These are phyloP conservation scores for Dinoponera quadriceps DNA, from an alignment of 1,140 invertebrate genomes.

Conservation along the genomic window DNA sequence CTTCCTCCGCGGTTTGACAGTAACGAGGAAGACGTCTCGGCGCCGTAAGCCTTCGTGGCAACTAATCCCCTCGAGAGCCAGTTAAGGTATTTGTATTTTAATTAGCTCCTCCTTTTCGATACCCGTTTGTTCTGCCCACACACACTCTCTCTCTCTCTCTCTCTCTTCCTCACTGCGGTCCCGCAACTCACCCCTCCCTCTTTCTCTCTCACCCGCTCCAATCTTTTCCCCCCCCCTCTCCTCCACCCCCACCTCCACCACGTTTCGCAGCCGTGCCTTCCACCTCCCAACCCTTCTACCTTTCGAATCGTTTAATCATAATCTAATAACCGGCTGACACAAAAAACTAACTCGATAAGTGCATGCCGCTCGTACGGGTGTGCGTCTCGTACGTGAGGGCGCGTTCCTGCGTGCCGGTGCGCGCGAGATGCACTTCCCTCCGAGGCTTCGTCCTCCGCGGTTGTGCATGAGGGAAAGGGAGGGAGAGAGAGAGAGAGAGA, in stretches of 20 bases:
- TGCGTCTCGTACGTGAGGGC: conserved; percentile 2
- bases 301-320: conserved; percentile 85
- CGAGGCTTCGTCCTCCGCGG: conserved; percentile 24
- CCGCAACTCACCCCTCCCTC: conserved; percentile 8
- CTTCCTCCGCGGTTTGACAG: conserved; percentile 62
- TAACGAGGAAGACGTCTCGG: conserved; percentile 72
- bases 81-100: conserved; percentile 84
- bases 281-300: conserved; percentile 28
- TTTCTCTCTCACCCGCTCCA: conserved; percentile 40
- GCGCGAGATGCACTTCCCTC: conserved; percentile 19
- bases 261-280: conserved; percentile 45
- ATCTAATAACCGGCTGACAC: conserved; percentile 85
- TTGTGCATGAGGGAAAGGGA: no score
- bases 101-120: conserved; percentile 82
- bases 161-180: conserved; percentile 32
- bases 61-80: conserved; percentile 78
- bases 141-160: conserved; percentile 15
- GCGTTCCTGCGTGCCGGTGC: conserved; percentile 17
- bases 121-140: conserved; percentile 78
- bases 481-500: neutral
- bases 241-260: conserved; percentile 36
- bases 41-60: conserved; percentile 70
- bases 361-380: conserved; percentile 66
- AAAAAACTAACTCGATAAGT: conserved; percentile 84
- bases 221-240: conserved; percentile 32